These are phyloP conservation scores for Pagrus major DNA, from an alignment of 2,113 vertebrate genomes.

Conservation along the genomic window DNA sequence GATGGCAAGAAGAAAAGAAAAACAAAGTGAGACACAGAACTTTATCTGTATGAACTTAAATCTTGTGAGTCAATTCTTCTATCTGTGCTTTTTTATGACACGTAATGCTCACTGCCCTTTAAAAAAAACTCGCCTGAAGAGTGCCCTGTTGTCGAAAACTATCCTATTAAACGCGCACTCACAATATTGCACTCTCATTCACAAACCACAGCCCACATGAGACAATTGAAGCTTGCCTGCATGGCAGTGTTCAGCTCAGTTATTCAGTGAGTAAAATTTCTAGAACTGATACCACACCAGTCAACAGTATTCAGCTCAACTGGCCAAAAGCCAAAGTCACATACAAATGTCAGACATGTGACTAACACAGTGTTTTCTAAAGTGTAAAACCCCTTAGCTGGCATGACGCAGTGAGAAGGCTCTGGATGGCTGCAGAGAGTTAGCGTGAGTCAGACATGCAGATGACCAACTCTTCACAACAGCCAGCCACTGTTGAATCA, in stretches of 20 bases:
- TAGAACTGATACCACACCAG: constrained; percentile 52
- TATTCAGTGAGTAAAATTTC: constrained; percentile 44
- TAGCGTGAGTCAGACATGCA: constrained; percentile 53
- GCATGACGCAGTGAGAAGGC: constrained; percentile 42
- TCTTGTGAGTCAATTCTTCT: not conserved
- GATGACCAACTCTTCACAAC: constrained; percentile 46
- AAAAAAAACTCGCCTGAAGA: constrained; percentile 2
- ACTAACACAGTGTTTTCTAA: constrained; percentile 53
- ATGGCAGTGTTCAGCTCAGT: constrained; percentile 5
- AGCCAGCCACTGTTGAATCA: constrained; percentile 24
- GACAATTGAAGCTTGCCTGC: constrained; percentile 6
- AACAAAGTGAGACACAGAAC: not conserved
- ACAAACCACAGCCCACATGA: constrained; percentile 32
- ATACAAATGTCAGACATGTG: constrained; percentile 63
- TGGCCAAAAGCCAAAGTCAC: constrained; percentile 34
- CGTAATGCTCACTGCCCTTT: not conserved
- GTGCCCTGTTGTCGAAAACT: not conserved
- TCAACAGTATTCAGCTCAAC: constrained; percentile 43
- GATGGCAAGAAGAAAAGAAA: not conserved
- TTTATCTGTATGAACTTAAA: constrained; percentile 2
- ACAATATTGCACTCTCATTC: constrained; percentile 3
- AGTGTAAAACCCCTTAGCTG: constrained; percentile 57
- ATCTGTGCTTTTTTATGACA: not conserved
- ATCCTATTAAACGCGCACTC: not conserved
- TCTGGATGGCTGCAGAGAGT: constrained; percentile 31